A percentile compares a stretch with the other conserved stretches of the same genome.
Conservation (phyloP, 35 echinoderm and acorn worm genomes). For the Lytechinus pictus region DNA sequence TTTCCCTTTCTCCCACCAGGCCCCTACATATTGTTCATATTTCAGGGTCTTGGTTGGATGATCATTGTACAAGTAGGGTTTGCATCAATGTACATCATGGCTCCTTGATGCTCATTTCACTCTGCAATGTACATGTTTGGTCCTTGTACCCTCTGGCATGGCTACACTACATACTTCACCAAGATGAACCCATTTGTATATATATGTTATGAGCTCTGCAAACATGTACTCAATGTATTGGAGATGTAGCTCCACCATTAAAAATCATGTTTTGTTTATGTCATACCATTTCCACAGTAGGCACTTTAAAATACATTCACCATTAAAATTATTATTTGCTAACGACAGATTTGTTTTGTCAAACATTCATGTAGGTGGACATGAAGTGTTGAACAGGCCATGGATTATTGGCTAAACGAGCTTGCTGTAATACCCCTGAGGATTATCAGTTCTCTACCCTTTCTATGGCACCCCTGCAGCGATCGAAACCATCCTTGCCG, state of each 20-base stretch:
- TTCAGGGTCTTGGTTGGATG: neutral
- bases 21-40: neutral
- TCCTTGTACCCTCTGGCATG: neutral
- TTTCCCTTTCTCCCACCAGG: neutral
- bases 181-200: too few relatives aligned
- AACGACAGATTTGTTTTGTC: neutral
- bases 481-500: neutral
- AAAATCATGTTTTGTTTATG: too few relatives aligned
- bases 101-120: neutral
- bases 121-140: neutral
- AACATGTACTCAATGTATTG: neutral
- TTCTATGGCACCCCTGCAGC: neutral
- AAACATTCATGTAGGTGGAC: neutral
- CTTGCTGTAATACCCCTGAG: neutral
- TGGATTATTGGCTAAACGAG: neutral
- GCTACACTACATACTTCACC: too few relatives aligned
- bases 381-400: neutral
- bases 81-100: neutral
- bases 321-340: neutral
- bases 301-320: too few relatives aligned
- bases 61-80: neutral
- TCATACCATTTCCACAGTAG: too few relatives aligned
- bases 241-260: too few relatives aligned
- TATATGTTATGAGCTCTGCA: too few relatives aligned
- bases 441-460: neutral